Evolutionary conservation across 2,888 invertebrate species (phyloP).

Genomic region (Sericinus montela): DNA sequence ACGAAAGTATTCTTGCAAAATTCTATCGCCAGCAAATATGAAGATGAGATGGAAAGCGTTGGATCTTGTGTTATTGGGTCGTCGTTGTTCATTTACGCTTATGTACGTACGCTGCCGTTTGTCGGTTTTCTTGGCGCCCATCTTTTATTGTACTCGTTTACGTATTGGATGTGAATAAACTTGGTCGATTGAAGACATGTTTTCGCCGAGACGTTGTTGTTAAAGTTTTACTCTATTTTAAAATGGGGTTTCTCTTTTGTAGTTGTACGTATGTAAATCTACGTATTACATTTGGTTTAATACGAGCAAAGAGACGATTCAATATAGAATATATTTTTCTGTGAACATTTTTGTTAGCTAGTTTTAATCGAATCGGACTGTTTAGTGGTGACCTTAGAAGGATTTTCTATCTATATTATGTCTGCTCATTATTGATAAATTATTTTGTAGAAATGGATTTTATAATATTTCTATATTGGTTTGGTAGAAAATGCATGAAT

Average conservation of each 20-base stretch:
- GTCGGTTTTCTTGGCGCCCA: conserved; percentile 4
- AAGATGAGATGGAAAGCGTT: conserved; percentile 29
- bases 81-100: conserved; percentile 15
- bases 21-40: conserved; percentile 34
- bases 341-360: too few species aligned
- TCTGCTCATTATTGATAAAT: too few species aligned
- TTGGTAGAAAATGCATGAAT: too few species aligned
- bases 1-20: conserved; percentile 41
- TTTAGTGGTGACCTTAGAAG: too few species aligned
- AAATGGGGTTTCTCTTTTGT: not conserved
- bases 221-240: not conserved
- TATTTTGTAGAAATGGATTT: too few species aligned
- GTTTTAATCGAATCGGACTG: too few species aligned
- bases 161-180: conserved; percentile 9
- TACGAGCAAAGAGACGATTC: too few species aligned
- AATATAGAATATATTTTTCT: too few species aligned
- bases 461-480: too few species aligned
- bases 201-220: not conserved
- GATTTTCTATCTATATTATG: too few species aligned
- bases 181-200: not conserved
- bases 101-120: conserved; percentile 3
- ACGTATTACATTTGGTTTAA: too few species aligned
- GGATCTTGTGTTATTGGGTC: conserved; percentile 21
- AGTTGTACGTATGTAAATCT: too few species aligned
- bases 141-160: conserved; percentile 12